phyloP scores from a whole-genome alignment of 2,113 vertebrate species.

The Hippocampus mohnikei region DNA sequence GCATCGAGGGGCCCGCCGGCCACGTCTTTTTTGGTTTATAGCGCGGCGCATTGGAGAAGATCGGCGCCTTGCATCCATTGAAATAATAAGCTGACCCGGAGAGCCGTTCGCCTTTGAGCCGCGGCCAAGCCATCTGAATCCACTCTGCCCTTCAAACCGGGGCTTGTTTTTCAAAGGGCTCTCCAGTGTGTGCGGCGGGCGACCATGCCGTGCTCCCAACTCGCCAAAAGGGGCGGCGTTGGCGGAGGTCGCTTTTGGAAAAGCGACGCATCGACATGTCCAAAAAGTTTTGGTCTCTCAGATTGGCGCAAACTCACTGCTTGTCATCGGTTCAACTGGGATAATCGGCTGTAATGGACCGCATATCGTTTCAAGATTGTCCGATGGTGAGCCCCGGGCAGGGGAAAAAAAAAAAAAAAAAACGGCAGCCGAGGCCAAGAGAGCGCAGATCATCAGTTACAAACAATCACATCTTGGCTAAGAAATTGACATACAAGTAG shows the following conservation, averaged over 20 bases:
- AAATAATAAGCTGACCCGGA: slow-evolving; percentile 77
- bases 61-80: slow-evolving; percentile 71
- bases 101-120: slow-evolving; percentile 72
- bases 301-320: background rate
- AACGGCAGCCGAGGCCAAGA: background rate
- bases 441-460: background rate
- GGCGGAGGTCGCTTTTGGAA: slow-evolving; percentile 32
- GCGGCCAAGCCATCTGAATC: slow-evolving; percentile 80
- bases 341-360: background rate
- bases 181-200: slow-evolving; percentile 52
- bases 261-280: slow-evolving; percentile 51
- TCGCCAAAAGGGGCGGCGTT: slow-evolving; percentile 1
- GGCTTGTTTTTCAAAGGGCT: slow-evolving; percentile 76
- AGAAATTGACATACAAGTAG: too few species aligned
- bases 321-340: background rate
- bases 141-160: slow-evolving; percentile 76
- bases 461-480: too few species aligned
- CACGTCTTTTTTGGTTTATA: slow-evolving; percentile 63
- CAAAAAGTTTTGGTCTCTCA: slow-evolving; percentile 36
- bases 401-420: too few species aligned
- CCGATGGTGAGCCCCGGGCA: background rate
- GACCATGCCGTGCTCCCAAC: slow-evolving; percentile 54
- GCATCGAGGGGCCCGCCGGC: slow-evolving; percentile 27
- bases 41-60: slow-evolving; percentile 71
- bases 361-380: background rate